Evolutionary conservation across 1,140 invertebrate genomes (phyloP).

Genomic region (Aradophagus sp.): DNA sequence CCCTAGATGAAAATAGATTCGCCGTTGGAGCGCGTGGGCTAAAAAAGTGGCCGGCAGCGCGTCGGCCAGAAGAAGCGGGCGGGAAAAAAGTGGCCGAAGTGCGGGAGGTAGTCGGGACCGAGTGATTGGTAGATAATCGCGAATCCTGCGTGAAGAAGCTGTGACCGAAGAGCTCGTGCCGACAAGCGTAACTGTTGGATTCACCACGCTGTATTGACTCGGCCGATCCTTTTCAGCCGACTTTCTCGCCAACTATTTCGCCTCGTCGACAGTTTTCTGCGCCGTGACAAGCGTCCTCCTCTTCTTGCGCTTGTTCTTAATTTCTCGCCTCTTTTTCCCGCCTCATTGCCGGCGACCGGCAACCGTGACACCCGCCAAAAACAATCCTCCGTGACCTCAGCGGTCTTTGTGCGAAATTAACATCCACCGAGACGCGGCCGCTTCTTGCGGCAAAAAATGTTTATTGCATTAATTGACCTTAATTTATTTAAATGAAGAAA

Average conservation of each 20-base stretch:
- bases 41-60: conserved; percentile 17
- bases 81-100: conserved; percentile 38
- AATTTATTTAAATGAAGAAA: conserved; percentile 15
- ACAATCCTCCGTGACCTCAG: conserved; percentile 58
- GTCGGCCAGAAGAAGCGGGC: conserved; percentile 36
- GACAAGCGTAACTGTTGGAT: conserved; percentile 68
- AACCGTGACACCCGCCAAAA: conserved; percentile 64
- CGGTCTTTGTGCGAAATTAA: conserved; percentile 34
- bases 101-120: conserved; percentile 27
- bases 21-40: conserved; percentile 1
- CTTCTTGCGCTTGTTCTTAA: conserved; percentile 55
- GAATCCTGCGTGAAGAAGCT: conserved; percentile 70
- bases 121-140: conserved; percentile 67
- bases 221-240: conserved; percentile 45
- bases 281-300: conserved; percentile 31
- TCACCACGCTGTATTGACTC: conserved; percentile 53
- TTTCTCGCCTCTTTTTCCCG: conserved; percentile 49
- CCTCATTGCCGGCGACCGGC: conserved; percentile 52
- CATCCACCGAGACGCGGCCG: conserved; percentile 7
- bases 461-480: conserved; percentile 35
- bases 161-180: conserved; percentile 69
- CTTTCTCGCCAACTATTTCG: conserved; percentile 51
- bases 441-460: conserved; percentile 19
- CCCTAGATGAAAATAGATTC: conserved; percentile 43
- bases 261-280: conserved; percentile 39